These are phyloP conservation scores for Parauchenoglanis ngamensis DNA, from an alignment of 2,797 vertebrate species.

Conservation along the genomic window DNA sequence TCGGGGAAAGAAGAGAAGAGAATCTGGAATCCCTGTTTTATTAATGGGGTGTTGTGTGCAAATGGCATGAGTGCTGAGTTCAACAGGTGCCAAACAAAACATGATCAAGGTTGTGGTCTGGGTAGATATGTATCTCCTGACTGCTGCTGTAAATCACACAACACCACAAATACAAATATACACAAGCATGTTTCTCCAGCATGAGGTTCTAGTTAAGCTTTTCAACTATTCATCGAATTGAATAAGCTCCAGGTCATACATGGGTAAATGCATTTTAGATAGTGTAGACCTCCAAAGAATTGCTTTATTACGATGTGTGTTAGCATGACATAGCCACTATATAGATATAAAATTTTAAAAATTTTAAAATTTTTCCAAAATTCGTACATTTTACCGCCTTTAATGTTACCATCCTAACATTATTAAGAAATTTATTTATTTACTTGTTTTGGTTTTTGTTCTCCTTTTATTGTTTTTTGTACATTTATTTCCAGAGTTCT, in stretches of 20 bases:
- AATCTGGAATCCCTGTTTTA: conserved; percentile 39
- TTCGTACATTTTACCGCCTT: neutral
- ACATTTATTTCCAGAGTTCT: conserved; percentile 63
- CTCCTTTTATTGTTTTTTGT: conserved; percentile 18
- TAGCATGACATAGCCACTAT: neutral
- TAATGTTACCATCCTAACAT: neutral
- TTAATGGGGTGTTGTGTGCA: conserved; percentile 26
- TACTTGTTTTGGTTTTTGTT: neutral
- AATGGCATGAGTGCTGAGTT: conserved; percentile 46
- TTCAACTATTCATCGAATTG: neutral
- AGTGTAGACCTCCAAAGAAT: neutral
- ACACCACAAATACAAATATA: conserved; percentile 52
- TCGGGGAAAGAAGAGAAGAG: conserved; percentile 14
- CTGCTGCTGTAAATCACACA: conserved; percentile 68
- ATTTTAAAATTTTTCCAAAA: too few species aligned
- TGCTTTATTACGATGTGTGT: neutral
- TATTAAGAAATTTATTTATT: neutral
- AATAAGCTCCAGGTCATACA: neutral
- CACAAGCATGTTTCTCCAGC: conserved; percentile 62
- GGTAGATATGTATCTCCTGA: conserved; percentile 66
- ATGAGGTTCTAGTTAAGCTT: neutral
- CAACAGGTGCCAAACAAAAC: conserved; percentile 76
- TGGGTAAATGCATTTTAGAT: neutral
- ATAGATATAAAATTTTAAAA: neutral
- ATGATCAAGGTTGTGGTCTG: conserved; percentile 67